Base-by-base conservation (phyloP, 2,113 vertebrate genomes). In the Barbus barbus region DNA sequence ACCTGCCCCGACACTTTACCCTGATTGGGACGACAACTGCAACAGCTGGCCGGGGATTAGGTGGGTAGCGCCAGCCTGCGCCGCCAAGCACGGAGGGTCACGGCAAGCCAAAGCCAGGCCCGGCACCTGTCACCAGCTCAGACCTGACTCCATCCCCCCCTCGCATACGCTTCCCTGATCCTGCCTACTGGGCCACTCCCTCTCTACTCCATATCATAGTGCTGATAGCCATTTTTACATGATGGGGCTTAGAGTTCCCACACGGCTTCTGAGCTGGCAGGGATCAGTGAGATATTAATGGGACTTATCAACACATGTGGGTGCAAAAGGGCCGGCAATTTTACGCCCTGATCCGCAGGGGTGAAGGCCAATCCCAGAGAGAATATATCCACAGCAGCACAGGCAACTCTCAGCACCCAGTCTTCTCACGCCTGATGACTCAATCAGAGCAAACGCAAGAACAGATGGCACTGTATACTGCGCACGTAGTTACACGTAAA, bases 31-130 rank as follows among this genome's bases (percentile, higher is more conserved):
- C 86, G 91, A 94, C 92, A 92, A 94, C 92, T 93, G 90, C 91
- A 95, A 93, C 94, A 96, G 93, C 95, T 94, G 95, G 93, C n/a
- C 28, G 53, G 82, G 93, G 94, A 95, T 95, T 95, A 95, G 91
- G 76, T 85, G 85, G 74, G 87, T 88, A 84, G 90, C 88, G 92
- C 91, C 87, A 90, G 91, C 90, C 93, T 92, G 84, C 63, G 69
- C 93, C 91, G 89, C 89, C 92, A 90, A 92, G 91, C 93, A 86
- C 87, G 89, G 90, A 88, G 92, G 92, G 91, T 93, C 92, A 92
- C 77, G 6, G 84, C 84, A 76, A 86, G 89, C 83, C 60, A 73
- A 80, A 63, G 89, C 18, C 81, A 53, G 86, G 86, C 74, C 56
- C 69, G 92, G 93, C 95, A 96, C 93, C 93, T 94, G 95, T 90